Evolutionary conservation across 2,113 vertebrate species (phyloP).

Genomic region (Taurulus bubalis): DNA sequence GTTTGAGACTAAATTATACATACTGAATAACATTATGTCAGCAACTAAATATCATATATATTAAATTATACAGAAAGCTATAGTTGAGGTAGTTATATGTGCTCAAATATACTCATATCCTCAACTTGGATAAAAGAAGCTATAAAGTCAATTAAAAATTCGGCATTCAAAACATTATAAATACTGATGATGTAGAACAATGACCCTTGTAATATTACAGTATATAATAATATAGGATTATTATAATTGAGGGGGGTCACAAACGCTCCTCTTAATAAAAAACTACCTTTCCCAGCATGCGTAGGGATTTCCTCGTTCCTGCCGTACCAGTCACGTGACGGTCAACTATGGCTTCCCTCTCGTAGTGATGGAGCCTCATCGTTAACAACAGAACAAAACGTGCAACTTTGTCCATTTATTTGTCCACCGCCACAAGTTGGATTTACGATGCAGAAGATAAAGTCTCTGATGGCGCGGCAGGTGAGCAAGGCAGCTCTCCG

Average conservation of each 20-base stretch:
- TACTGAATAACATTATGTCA: not conserved
- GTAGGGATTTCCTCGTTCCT: not conserved
- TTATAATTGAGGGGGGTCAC: too few species aligned
- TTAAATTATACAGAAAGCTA: not conserved
- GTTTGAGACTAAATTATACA: not conserved
- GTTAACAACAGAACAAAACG: slow-evolving; percentile 57
- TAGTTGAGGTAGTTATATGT: not conserved
- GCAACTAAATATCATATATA: not conserved
- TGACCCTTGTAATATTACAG: not conserved
- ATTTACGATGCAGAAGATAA: slow-evolving; percentile 94
- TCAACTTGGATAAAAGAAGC: not conserved
- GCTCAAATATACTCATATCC: not conserved
- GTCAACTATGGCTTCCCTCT: slow-evolving; percentile 77
- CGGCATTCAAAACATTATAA: not conserved
- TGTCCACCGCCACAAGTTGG: not conserved
- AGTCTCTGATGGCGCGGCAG: slow-evolving; percentile 97
- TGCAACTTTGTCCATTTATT: not conserved
- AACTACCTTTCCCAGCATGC: slow-evolving; percentile 71
- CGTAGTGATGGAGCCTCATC: slow-evolving; percentile 59
- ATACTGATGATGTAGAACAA: not conserved
- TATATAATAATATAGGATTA: not conserved
- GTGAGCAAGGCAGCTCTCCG: slow-evolving; percentile 75
- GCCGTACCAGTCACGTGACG: slow-evolving; percentile 76
- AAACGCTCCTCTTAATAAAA: too few species aligned
- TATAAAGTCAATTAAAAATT: not conserved